Evolutionary conservation across 2,888 invertebrate genomes (phyloP), one percentile per base, ranked within the genome.

Genomic region (Caenorhabditis angaria): DNA sequence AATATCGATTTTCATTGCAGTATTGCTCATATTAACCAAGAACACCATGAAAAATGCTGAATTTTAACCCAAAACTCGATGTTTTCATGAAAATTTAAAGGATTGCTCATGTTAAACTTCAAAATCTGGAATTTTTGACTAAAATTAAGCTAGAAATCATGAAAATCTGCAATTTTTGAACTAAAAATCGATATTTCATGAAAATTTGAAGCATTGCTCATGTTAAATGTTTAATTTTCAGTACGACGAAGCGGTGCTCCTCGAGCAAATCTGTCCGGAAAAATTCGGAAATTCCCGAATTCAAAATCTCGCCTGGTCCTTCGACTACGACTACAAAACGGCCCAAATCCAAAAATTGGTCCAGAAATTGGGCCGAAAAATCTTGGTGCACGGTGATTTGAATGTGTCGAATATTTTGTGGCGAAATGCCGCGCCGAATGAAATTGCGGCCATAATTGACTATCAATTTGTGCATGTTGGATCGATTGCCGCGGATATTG

Each of bases 401-500:
- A 70, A 70, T 22, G 61, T 58, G 0, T 65, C 70, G 1, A 70
- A 70, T 48, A 50, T 70, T 48, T 41, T 70, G 6, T 70, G 70
- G 70, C 54, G 35, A 4, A 65, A 62, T 4, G 32, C 35, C 4
- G 54, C 28, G 32, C 20, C 51, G 12, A 50, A 14, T 4, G 25
- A 54, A 22, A 50, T 70, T n/a, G 28, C 51, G n/a, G 70, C 70
- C 12, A 55, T 70, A 1, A 70, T 70, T 32, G 70, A 70, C 14
- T 70, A 27, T 29, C 70, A 70, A 60, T 41, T 65, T 48, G 2
- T 59, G 1, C 48, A 59, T n/a, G 47, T 55, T 14, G 65, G 65
- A 12, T 70, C 70, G 4, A 22, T 62, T 18, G 70, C 62, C 1
- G 22, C 54, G 20, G 70, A 70, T 48, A 50, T 70, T 47, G 50